A percentile compares a stretch with the other conserved stretches of the same genome.
phyloP scores from a whole-genome alignment of 2,888 invertebrate genomes.

The Scaptomyza caliginosa region DNA sequence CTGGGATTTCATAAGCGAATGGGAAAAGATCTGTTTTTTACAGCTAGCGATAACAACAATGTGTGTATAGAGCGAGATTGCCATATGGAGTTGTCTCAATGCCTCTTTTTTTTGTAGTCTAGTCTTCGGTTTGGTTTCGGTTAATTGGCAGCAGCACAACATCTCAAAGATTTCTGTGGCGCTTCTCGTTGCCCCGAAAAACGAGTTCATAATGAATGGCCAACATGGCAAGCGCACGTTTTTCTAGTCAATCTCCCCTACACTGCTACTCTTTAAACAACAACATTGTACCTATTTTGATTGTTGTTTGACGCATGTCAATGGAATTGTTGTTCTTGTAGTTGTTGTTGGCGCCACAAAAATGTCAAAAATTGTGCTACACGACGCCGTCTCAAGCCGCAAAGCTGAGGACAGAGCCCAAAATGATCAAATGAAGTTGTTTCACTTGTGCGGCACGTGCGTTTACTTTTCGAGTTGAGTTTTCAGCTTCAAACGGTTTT shows the following conservation, averaged over 20 bases:
- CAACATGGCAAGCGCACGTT: slow-evolving; percentile 73
- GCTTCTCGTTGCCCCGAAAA: slow-evolving; percentile 58
- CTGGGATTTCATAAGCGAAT: slow-evolving; percentile 72
- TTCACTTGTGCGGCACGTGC: slow-evolving; percentile 77
- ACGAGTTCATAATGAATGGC: slow-evolving; percentile 78
- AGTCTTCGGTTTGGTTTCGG: slow-evolving; percentile 46
- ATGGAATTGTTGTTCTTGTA: slow-evolving; percentile 49
- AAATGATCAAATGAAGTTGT: slow-evolving; percentile 70
- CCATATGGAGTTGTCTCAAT: slow-evolving; percentile 54
- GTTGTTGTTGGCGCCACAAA: slow-evolving; percentile 73
- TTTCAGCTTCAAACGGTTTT: slow-evolving; percentile 39
- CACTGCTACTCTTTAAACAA: slow-evolving; percentile 5
- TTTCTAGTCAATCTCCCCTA: slow-evolving; percentile 43
- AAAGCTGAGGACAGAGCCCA: slow-evolving; percentile 46
- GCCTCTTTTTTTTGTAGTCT: slow-evolving; percentile 22
- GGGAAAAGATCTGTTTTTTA: slow-evolving; percentile 55
- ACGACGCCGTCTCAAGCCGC: slow-evolving; percentile 44
- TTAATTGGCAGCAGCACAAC: slow-evolving; percentile 69
- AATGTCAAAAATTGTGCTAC: slow-evolving; percentile 77
- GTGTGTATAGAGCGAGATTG: slow-evolving; percentile 13
- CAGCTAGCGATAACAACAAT: slow-evolving; percentile 46
- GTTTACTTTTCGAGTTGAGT: slow-evolving; percentile 68
- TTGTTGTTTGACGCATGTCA: slow-evolving; percentile 79
- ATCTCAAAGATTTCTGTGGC: slow-evolving; percentile 72
- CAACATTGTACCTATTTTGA: slow-evolving; percentile 66